Evolutionary conservation across 2,797 vertebrate species (phyloP).

Genomic region (Muscicapa comitata): DNA sequence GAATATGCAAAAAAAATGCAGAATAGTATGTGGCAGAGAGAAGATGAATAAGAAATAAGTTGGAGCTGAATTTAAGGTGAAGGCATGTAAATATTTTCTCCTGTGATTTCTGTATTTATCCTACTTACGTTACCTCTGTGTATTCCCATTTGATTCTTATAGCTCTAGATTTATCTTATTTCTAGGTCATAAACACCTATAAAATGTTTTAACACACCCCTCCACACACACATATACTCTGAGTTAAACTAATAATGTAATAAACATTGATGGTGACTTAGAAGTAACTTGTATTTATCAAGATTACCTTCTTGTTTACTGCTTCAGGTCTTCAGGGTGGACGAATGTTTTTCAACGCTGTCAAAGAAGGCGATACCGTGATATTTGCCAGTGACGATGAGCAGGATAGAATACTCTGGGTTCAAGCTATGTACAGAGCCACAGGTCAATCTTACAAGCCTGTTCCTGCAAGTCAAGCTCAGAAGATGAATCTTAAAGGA

Average conservation of each 20-base stretch:
- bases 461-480: constrained; percentile 80
- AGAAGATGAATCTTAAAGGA: constrained; percentile 83
- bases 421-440: constrained; percentile 96
- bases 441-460: constrained; percentile 97
- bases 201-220: neutral
- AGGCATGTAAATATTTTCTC: neutral
- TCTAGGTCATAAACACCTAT: neutral
- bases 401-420: constrained; percentile 90
- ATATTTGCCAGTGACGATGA: constrained; percentile 93
- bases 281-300: neutral
- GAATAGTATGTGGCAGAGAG: neutral
- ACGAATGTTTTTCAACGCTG: constrained; percentile 89
- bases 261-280: neutral
- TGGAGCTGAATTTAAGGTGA: neutral
- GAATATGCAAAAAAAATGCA: neutral
- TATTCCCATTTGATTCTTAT: neutral
- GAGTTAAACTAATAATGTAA: neutral
- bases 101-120: neutral
- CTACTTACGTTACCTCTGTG: neutral
- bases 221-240: neutral
- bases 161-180: neutral
- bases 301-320: neutral
- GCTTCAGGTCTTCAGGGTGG: constrained; percentile 90
- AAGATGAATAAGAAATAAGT: neutral
- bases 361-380: constrained; percentile 93